A percentile compares a stretch with the other conserved stretches of the same genome.
Evolutionary conservation across 2,797 vertebrate species (phyloP).

Genomic region (Cirrhinus mrigala): DNA sequence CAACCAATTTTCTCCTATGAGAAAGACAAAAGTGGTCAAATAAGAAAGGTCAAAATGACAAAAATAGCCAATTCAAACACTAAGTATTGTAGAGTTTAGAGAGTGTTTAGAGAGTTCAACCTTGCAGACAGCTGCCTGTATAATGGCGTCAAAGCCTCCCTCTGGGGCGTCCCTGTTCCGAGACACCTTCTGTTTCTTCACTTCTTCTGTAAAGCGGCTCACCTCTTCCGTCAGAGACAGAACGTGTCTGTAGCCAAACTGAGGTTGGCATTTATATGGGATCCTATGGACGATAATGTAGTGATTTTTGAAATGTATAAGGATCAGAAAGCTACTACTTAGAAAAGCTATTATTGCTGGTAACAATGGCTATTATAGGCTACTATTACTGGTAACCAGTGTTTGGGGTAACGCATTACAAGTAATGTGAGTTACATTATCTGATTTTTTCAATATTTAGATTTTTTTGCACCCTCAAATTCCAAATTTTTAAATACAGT

Average conservation of each 20-base stretch:
- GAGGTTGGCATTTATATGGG: constrained; percentile 84
- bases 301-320: background rate
- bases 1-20: constrained; percentile 93
- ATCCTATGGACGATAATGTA: constrained; percentile 70
- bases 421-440: too few relatives aligned
- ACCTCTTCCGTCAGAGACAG: constrained; percentile 91
- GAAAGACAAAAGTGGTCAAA: background rate
- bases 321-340: background rate
- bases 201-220: constrained; percentile 92
- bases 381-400: background rate
- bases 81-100: background rate
- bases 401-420: background rate
- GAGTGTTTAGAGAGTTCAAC: constrained; percentile 68
- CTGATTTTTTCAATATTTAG: too few relatives aligned
- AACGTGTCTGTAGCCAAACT: constrained; percentile 96
- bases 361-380: too few relatives aligned
- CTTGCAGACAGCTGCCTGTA: constrained; percentile 94
- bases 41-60: background rate
- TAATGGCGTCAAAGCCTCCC: constrained; percentile 95
- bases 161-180: constrained; percentile 92
- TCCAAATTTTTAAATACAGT: too few relatives aligned
- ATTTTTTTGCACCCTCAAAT: too few relatives aligned
- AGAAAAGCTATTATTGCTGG: too few relatives aligned
- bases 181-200: constrained; percentile 91
- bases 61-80: background rate